Base-by-base conservation (phyloP, 1,140 invertebrate genomes). In the Bombus sylvicola region DNA sequence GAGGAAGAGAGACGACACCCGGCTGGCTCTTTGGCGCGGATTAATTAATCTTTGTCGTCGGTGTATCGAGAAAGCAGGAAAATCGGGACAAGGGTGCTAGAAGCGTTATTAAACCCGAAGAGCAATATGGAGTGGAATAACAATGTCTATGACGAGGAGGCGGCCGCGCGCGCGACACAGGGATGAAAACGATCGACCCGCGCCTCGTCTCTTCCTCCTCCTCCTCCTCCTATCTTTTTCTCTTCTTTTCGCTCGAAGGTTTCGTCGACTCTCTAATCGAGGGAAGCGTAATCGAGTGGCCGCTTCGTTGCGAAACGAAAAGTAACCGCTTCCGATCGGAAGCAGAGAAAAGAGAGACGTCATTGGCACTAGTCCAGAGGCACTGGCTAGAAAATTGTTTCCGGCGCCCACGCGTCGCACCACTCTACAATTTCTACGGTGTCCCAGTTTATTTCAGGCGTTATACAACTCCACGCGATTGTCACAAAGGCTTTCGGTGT, bases 11-110 rank as follows among this genome's bases (percentile, higher is more conserved):
- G 31, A 22, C 34, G 31, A 22, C 34, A 6, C 0, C 22, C 13
- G 22, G 3, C 22, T 10, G n/a, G n/a, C 59, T 39, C 22, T 31
- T 28, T 34, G 71, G 66, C 64, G 41, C 68, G 74, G 84, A 72
- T 89, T 89, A 89, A 89, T 89, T 89, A 89, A 89, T 89, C 83
- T 85, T 78, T 78, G 71, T 89, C 71, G 76, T 43, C 72, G 72
- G 28, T 64, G 74, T 72, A 74, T 68, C 87, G 79, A 85, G 78
- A 53, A 74, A 72, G 69, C 59, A 62, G 39, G 73, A 82, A 86
- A 82, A 81, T 69, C 73, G 76, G 75, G 41, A 81, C 76, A 77
- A 79, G 81, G 47, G 73, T 83, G 71, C 69, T 80, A 79, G 43
- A 77, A 66, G 66, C 86, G 88, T 89, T 87, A 89, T 90, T 90